phyloP scores from a whole-genome alignment of 2,888 invertebrate genomes.

The Heliconius sara region DNA sequence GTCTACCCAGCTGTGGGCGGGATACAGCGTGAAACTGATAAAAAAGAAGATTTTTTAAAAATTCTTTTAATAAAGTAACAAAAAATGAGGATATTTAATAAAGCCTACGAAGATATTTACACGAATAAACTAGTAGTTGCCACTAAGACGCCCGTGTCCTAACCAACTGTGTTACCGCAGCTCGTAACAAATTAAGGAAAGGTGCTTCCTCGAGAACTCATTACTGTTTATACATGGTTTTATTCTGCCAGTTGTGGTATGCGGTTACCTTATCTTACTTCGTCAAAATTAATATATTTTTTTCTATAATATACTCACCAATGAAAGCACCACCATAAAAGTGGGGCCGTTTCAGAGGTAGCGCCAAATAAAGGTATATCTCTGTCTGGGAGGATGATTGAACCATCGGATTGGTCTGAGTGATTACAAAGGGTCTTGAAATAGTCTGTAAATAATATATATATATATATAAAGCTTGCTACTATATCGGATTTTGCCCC shows the following conservation, averaged over 20 bases:
- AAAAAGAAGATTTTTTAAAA: no score
- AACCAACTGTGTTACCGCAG: constrained; percentile 17
- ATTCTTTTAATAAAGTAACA: background rate
- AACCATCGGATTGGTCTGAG: no score
- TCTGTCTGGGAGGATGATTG: no score
- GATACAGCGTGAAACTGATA: no score
- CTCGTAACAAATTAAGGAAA: constrained; percentile 30
- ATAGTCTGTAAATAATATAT: no score
- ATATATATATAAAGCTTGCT: no score
- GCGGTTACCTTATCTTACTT: background rate
- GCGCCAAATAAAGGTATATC: no score
- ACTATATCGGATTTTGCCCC: no score
- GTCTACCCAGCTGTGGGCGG: no score
- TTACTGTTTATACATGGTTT: constrained; percentile 27
- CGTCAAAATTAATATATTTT: background rate
- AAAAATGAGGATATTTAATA: background rate
- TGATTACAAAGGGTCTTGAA: no score
- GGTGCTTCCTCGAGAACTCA: constrained; percentile 11
- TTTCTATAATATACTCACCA: background rate
- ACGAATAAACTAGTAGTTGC: constrained; percentile 12
- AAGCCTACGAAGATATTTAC: background rate
- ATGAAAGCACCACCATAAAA: no score
- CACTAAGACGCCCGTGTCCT: constrained; percentile 10
- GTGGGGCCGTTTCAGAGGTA: no score
- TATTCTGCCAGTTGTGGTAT: constrained; percentile 5